Percentiles rank a stretch among this genome's conserved stretches.
phyloP scores from a whole-genome alignment of 2,888 invertebrate species.

The Eugnorisma glareosa region DNA sequence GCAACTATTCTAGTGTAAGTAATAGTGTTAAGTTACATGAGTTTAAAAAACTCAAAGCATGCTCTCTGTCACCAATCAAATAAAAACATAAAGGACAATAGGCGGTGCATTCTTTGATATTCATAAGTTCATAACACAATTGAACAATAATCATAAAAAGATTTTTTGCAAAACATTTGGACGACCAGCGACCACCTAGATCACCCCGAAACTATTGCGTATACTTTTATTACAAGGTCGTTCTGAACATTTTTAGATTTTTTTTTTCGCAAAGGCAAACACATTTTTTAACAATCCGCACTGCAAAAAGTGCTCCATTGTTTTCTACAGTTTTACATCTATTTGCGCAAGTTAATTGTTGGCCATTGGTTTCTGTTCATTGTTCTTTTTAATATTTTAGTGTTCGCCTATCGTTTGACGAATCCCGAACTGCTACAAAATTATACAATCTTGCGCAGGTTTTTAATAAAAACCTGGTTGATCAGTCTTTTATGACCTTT shows the following conservation, averaged over 20 bases:
- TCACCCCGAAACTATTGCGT: constrained; percentile 68
- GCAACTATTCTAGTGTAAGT: constrained; percentile 6
- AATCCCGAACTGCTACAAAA: constrained; percentile 30
- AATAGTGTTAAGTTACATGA: constrained; percentile 27
- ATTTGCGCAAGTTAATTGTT: constrained; percentile 80
- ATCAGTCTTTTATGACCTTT: constrained; percentile 30
- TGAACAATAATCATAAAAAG: constrained; percentile 69
- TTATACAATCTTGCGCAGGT: constrained; percentile 16
- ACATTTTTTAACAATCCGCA: constrained; percentile 77
- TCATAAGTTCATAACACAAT: constrained; percentile 69
- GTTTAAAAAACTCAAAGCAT: constrained; percentile 36
- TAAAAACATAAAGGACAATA: constrained; percentile 52
- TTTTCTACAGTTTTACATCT: constrained; percentile 73
- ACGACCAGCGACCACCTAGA: constrained; percentile 79
- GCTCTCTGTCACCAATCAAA: constrained; percentile 57
- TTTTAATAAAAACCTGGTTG: constrained; percentile 31
- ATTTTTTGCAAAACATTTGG: constrained; percentile 71
- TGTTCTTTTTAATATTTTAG: constrained; percentile 62
- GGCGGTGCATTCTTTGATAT: constrained; percentile 74
- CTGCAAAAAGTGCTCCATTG: constrained; percentile 83
- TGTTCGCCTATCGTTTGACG: constrained; percentile 46
- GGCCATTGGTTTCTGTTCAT: constrained; percentile 68
- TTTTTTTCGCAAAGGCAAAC: constrained; percentile 78
- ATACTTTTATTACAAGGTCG: constrained; percentile 70
- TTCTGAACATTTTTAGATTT: constrained; percentile 56